Evolutionary conservation across 2,113 vertebrate genomes (phyloP), one percentile per base, ranked within the genome.

Genomic region (Hystrix cristata): DNA sequence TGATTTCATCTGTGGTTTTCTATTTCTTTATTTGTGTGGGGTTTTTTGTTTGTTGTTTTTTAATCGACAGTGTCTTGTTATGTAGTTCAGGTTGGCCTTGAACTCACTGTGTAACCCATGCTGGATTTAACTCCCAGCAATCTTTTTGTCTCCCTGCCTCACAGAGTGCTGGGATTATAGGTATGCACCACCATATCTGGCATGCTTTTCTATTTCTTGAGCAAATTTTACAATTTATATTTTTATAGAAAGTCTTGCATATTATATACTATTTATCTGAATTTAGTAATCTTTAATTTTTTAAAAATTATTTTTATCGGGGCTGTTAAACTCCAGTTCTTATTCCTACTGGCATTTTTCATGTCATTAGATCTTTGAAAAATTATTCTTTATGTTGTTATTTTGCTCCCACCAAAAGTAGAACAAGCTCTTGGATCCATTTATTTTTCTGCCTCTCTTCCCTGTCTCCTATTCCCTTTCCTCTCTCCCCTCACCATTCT

Each of bases 341-440:
- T 27, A 83, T 83, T 92, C 29, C 78, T 89, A 29, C 46, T 79
- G 5, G 2, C 55, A 2, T 69, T 4, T 64, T 95, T 81, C 46
- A 12, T 95, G 53, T 87, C 74, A 64, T 81, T 81, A 81, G n/a
- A 81, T 76, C 74, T 89, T n/a, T 92, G 78, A 27, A 78, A 87
- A 62, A 83, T 88, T 74, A 48, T 48, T 48, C 72, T 76, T 76
- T 29, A 76, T 48, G 25, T 76, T 48, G 6, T 74, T 74, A 14
- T 29, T 76, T 13, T 29, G 8, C 46, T 48, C 23, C 72, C 72
- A 29, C 72, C 43, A 76, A 29, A 76, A 76, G 25, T 48, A 29
- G 25, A 76, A 48, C 23, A 48, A 48, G 25, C 46, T 48, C 43
- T 76, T 48, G 46, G 12, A 29, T 15, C 72, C 13, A 76, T 13